These are phyloP conservation scores for Cryptus armator DNA, from an alignment of 2,888 invertebrate species.

Conservation along the genomic window DNA sequence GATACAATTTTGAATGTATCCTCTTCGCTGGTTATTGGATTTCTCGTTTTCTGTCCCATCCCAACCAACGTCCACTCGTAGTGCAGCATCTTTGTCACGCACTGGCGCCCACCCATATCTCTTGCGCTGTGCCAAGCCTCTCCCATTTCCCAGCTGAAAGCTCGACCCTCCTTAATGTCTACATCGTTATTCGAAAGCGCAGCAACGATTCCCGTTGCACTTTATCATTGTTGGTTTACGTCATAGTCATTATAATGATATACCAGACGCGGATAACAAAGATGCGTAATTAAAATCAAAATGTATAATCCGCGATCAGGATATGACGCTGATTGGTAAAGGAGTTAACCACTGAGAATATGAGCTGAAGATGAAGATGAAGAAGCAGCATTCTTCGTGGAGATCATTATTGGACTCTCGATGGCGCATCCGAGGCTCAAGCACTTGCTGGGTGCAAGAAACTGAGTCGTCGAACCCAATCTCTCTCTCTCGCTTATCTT, in stretches of 20 bases:
- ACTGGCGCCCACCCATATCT: no score
- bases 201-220: neutral
- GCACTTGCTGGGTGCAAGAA: neutral
- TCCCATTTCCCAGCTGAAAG: no score
- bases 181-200: neutral
- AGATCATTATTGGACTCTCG: neutral
- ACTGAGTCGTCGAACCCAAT: slow-evolving; percentile 28
- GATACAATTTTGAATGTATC: no score
- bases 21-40: no score
- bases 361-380: neutral
- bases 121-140: no score
- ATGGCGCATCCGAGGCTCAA: neutral
- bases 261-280: neutral
- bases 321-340: neutral
- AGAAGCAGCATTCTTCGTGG: neutral
- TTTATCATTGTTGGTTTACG: neutral
- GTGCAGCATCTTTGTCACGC: no score
- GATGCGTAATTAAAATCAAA: neutral
- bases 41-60: no score
- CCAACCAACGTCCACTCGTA: no score
- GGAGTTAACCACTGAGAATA: neutral
- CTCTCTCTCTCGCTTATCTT: neutral
- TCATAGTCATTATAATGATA: neutral
- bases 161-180: neutral
- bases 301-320: neutral